Evolutionary conservation across 2,888 invertebrate species (phyloP), one percentile per base, ranked within the genome.

Genomic region (Chymomyza caudatula): DNA sequence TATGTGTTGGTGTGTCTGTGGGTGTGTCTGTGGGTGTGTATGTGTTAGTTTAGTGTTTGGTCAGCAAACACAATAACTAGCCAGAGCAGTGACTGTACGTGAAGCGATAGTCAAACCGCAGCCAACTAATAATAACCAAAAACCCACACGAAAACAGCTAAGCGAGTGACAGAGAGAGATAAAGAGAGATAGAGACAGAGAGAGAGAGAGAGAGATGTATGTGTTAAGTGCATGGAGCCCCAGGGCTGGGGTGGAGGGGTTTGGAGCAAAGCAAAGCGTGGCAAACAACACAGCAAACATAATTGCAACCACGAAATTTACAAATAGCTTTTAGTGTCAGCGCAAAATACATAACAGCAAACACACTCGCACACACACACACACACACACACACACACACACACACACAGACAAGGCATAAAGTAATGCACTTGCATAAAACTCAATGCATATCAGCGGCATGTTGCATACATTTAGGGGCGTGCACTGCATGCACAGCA

Each of bases 281-380:
- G 70, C 73, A 60, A 69, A 81, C 71, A 71, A 83, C 78, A 83
- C 60, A 83, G 86, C 84, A 81, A 85, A 85, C 83, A 85, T 85
- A 86, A 86, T 86, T 81, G 82, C 79, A 78, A 79, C 86, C 86
- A 77, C 83, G 74, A 86, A 81, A 85, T 84, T 85, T 85, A 85
- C 83, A 86, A 84, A 86, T 85, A 81, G 83, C 83, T 84, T 84
- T 84, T 86, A 86, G 85, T 86, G 83, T 77, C 75, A 82, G 83
- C 83, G 67, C 65, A 74, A 79, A 85, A 77, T 77, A 74, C 74
- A 76, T 53, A 66, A 58, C 65, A 65, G 51, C 51, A 17, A 51
- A 20, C 44, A 17, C 17, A 44, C 4, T 3, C 44, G n/a, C 17
- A 17, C 22, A 51, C 19, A 20, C 51, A 17, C 20, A 15, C 49